Conservation (phyloP, 1,140 invertebrate genomes). For the Caenorhabditis inopinata region DNA sequence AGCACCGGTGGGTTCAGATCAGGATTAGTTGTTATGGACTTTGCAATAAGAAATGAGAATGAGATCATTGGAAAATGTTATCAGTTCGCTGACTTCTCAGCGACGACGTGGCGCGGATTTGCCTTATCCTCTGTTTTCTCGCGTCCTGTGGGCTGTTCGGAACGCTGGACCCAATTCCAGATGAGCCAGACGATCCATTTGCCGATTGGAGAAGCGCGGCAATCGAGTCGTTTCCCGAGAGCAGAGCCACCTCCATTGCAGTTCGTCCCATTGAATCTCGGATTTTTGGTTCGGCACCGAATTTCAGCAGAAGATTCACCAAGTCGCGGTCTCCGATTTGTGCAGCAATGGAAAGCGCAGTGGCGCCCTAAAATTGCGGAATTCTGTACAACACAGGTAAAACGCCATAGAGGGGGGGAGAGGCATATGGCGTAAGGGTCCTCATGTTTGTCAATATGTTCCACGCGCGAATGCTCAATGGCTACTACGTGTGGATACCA, state of each 20-base stretch:
- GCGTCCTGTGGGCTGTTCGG: conserved; percentile 8
- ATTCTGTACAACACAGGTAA: not conserved
- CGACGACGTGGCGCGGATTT: not conserved
- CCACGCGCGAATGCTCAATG: too few species aligned
- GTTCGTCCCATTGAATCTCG: conserved; percentile 42
- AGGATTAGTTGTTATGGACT: too few species aligned
- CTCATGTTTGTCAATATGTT: too few species aligned
- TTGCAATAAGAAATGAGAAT: not conserved
- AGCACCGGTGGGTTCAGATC: not conserved
- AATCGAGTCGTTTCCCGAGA: conserved; percentile 44
- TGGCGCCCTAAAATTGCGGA: conserved; percentile 44
- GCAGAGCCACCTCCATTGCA: conserved; percentile 42
- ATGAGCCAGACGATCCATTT: conserved; percentile 17
- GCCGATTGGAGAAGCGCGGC: conserved; percentile 8
- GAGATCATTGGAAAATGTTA: not conserved
- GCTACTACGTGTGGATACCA: too few species aligned
- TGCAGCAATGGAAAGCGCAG: conserved; percentile 44
- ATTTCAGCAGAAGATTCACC: conserved; percentile 43
- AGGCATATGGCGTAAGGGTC: too few species aligned
- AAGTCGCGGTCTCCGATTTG: conserved; percentile 49
- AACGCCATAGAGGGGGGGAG: not conserved
- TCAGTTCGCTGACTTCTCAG: conserved; percentile 16
- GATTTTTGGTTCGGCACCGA: conserved; percentile 48
- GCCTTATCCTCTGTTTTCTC: not conserved
- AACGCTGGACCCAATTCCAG: not conserved